Evolutionary conservation across 2,888 invertebrate species (phyloP).

Genomic region (Phengaris alcon): DNA sequence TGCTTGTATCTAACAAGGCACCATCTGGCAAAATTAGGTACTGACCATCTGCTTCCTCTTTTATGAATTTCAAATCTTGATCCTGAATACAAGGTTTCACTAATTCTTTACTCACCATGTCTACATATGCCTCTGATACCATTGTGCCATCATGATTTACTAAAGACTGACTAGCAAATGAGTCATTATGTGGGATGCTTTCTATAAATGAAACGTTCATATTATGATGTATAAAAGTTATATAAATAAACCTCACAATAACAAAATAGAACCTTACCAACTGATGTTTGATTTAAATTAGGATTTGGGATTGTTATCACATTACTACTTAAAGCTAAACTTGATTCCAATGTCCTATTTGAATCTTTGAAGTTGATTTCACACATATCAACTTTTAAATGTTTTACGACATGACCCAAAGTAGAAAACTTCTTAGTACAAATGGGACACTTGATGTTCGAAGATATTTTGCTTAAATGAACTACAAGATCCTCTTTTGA

Average conservation of each 20-base stretch:
- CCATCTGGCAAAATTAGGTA: slow-evolving; percentile 59
- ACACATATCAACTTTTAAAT: slow-evolving; percentile 71
- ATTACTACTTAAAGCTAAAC: slow-evolving; percentile 15
- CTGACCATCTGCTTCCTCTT: slow-evolving; percentile 53
- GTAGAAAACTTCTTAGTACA: slow-evolving; percentile 78
- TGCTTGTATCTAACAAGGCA: slow-evolving; percentile 42
- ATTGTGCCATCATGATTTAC: slow-evolving; percentile 36
- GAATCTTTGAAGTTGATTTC: slow-evolving; percentile 29
- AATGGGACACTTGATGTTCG: slow-evolving; percentile 80
- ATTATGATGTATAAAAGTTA: background rate
- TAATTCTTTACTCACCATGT: slow-evolving; percentile 51
- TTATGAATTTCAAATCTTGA: slow-evolving; percentile 57
- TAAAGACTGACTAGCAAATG: slow-evolving; percentile 2
- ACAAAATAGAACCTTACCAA: slow-evolving; percentile 4
- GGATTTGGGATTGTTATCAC: background rate
- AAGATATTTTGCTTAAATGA: slow-evolving; percentile 68
- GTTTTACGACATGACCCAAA: slow-evolving; percentile 76
- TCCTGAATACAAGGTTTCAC: slow-evolving; percentile 51
- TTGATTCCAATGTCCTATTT: slow-evolving; percentile 22
- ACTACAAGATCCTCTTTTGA: slow-evolving; percentile 76
- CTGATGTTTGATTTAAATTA: slow-evolving; percentile 17
- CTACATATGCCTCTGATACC: slow-evolving; percentile 58
- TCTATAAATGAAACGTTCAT: slow-evolving; percentile 14
- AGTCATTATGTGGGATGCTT: background rate
- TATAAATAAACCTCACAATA: background rate